Conservation (phyloP, 2,888 invertebrate genomes). For the Synanthedon formicaeformis region DNA sequence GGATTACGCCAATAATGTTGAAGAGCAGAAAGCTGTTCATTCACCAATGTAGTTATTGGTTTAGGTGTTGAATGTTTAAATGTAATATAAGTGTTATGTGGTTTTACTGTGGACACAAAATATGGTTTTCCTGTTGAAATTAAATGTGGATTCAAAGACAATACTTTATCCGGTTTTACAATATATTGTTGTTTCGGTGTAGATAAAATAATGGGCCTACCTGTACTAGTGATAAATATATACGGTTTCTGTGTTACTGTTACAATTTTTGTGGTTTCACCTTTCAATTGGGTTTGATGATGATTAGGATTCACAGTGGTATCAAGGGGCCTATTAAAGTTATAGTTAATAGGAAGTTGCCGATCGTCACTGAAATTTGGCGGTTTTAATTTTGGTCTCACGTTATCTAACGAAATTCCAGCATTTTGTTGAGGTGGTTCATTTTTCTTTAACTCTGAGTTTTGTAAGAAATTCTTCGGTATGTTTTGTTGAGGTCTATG, state of each 20-base stretch:
- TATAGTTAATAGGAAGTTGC: conserved; percentile 51
- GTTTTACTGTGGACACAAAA: conserved; percentile 11
- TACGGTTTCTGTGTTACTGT: conserved; percentile 41
- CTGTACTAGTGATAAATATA: conserved; percentile 31
- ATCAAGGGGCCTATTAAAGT: conserved; percentile 35
- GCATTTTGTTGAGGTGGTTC: conserved; percentile 22
- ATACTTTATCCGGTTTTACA: conserved; percentile 30
- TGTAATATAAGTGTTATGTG: conserved; percentile 9
- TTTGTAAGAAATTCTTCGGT: conserved; percentile 11
- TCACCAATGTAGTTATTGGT: conserved; percentile 40
- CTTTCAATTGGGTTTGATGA: conserved; percentile 19
- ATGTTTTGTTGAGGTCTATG: conserved; percentile 18
- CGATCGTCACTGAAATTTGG: conserved; percentile 62
- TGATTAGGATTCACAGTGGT: conserved; percentile 18
- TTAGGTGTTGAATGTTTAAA: conserved; percentile 41
- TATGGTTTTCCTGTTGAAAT: conserved; percentile 35
- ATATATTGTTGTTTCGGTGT: conserved; percentile 38
- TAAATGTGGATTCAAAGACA: conserved; percentile 25
- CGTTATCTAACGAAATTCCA: conserved; percentile 24
- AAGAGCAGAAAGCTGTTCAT: conserved; percentile 44
- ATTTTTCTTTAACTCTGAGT: conserved; percentile 11
- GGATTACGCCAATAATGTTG: conserved; percentile 50
- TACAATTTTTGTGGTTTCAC: conserved; percentile 23
- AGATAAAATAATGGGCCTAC: conserved; percentile 29
- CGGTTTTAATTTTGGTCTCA: conserved; percentile 43